Evolutionary conservation across 2,113 vertebrate genomes (phyloP), one percentile per base, ranked within the genome.

Genomic region (Hyaena hyaena): DNA sequence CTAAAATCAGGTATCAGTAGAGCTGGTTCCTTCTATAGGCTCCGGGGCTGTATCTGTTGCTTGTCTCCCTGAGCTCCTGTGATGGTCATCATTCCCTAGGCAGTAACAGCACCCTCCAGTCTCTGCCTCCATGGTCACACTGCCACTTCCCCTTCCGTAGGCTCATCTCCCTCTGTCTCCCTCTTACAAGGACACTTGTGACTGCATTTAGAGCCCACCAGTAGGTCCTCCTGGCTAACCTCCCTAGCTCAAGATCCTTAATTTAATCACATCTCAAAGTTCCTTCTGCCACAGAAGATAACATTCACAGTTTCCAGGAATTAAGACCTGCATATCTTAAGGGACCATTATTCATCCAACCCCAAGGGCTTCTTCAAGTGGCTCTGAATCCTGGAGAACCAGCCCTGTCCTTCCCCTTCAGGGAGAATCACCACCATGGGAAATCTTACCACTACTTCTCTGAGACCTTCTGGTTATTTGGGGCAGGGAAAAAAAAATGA

Each of bases 191-290:
- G 21, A 61, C 58, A 61, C 58, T 61, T 61, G 58, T 61, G 58
- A 23, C 55, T 58, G 6, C 58, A 58, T 33, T 76, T 39, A 24
- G n/a, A 26, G 23, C 3, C 53, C 31, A 74, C 5, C 11, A 23
- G 58, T n/a, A 93, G 10, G 21, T 55, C n/a, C 74, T 69, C 43
- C 74, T 50, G 28, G 14, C 71, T 24, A 35, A 88, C 33, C 8
- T 63, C 28, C 53, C 6, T 43, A 66, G 39, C 39, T 71, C 73
- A 94, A 69, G 10, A 92, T 48, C 24, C 71, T 86, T 50, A 76
- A 66, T 77, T 83, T 53, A 83, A 79, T 90, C 48, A 33, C 26
- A n/a, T n/a, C 23, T 48, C 39, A 65, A 96, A 98, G 55, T 7
- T 11, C 23, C 9, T 61, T 58, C 77, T 76, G 26, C n/a, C 19